These are phyloP conservation scores for Drosophila kokeensis DNA, from an alignment of 2,888 invertebrate species.

Conservation along the genomic window DNA sequence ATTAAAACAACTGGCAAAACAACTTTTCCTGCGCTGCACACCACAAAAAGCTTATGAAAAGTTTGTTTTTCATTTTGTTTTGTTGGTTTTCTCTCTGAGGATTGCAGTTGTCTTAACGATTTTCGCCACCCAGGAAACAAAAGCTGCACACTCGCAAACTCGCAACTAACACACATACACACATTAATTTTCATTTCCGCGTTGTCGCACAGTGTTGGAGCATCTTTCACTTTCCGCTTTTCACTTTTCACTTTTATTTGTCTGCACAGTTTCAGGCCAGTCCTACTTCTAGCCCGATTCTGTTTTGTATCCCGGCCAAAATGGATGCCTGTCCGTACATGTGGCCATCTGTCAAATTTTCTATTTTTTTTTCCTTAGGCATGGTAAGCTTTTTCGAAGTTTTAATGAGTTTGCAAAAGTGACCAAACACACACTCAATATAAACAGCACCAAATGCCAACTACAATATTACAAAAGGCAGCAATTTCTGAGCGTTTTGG, in stretches of 20 bases:
- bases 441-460: conserved; percentile 6
- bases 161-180: conserved; percentile 57
- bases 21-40: conserved; percentile 40
- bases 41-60: conserved; percentile 50
- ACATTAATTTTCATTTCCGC: conserved; percentile 68
- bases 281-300: neutral
- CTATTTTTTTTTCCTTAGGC: neutral
- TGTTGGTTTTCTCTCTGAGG: neutral
- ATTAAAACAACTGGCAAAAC: conserved; percentile 51
- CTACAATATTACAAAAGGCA: neutral
- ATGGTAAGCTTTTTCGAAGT: conserved; percentile 33
- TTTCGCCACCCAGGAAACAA: conserved; percentile 59
- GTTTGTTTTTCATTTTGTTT: conserved; percentile 11
- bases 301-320: conserved; percentile 1
- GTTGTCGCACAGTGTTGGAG: conserved; percentile 31
- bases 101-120: conserved; percentile 64
- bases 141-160: conserved; percentile 25
- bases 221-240: conserved; percentile 45
- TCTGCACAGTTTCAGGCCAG: neutral
- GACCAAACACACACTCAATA: conserved; percentile 10
- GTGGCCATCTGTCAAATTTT: conserved; percentile 23
- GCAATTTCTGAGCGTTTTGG: conserved; percentile 35
- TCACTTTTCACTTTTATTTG: conserved; percentile 38
- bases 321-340: conserved; percentile 24
- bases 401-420: conserved; percentile 64